phyloP scores from a whole-genome alignment of 2,888 invertebrate species.

The Aphodius granarius region DNA sequence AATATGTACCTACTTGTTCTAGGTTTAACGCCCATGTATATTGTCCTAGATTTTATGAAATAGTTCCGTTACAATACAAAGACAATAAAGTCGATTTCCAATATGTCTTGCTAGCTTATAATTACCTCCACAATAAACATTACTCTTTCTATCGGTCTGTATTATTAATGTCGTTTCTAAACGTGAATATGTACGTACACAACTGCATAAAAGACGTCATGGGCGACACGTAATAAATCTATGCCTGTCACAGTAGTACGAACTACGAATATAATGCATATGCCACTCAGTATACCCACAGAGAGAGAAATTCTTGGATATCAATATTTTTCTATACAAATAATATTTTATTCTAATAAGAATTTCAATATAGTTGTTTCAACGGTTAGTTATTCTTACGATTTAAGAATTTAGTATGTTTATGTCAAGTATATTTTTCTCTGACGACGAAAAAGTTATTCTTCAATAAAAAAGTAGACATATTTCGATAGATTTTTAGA shows the following conservation, averaged over 20 bases:
- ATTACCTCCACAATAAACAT: neutral
- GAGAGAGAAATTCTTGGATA: too few relatives aligned
- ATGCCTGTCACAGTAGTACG: neutral
- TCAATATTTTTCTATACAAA: too few relatives aligned
- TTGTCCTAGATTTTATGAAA: neutral
- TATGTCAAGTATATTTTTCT: too few relatives aligned
- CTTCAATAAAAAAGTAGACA: too few relatives aligned
- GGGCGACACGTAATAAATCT: neutral
- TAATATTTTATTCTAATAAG: too few relatives aligned
- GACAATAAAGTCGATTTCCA: neutral
- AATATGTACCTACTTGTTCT: too few relatives aligned
- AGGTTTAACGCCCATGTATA: too few relatives aligned
- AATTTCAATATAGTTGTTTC: too few relatives aligned
- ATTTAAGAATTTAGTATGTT: too few relatives aligned
- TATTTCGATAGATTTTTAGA: too few relatives aligned
- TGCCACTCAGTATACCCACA: neutral
- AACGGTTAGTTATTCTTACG: too few relatives aligned
- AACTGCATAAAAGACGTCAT: neutral
- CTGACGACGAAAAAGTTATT: too few relatives aligned
- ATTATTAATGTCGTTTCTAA: neutral
- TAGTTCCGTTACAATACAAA: neutral
- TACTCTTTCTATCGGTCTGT: neutral
- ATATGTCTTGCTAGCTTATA: neutral
- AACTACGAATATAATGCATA: neutral
- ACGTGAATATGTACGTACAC: neutral